Evolutionary conservation across 2,797 vertebrate genomes (phyloP), one percentile per base, ranked within the genome.

Genomic region (Poecilia velifera): DNA sequence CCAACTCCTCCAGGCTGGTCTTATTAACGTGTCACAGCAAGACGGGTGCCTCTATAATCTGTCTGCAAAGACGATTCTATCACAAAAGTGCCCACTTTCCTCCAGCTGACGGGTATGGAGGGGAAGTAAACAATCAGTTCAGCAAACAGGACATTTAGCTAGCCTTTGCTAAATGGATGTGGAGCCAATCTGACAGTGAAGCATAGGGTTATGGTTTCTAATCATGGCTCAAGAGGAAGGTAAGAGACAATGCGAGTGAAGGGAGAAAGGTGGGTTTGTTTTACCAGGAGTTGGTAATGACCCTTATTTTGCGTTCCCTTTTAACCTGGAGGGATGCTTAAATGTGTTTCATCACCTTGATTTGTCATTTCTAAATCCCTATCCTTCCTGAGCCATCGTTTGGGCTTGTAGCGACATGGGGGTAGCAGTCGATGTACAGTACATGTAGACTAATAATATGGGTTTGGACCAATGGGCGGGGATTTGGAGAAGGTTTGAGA

Each of bases 131-230:
- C 86, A 89, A 86, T 70, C 47, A 49, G 75, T 68, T 71, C 9
- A 28, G 80, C 88, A 90, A 90, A 87, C 82, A 70, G 76, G 85
- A 88, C 84, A 76, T 92, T 94, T 90, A 87, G 84, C 84, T 78
- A 41, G 55, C 45, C n/a, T 34, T 77, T 39, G 46, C 82, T 81
- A 88, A 96, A 95, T 93, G 80, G 92, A 92, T 88, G 86, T 91
- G 79, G 86, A 94, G 93, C 84, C 79, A 81, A 79, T 81, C 87
- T 87, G 79, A 88, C 91, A 94, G 87, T 92, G 83, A 92, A 85
- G 79, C 90, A 92, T 88, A 83, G 92, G 91, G 86, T 89, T 93
- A 82, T 89, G 86, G 84, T 94, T 94, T 90, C 93, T 93, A 94
- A 95, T 93, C 93, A 93, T 90, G 89, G 89, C 85, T 77, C 18